Evolutionary conservation across 2,888 invertebrate species (phyloP).

Genomic region (Drosophila subsilvestris): DNA sequence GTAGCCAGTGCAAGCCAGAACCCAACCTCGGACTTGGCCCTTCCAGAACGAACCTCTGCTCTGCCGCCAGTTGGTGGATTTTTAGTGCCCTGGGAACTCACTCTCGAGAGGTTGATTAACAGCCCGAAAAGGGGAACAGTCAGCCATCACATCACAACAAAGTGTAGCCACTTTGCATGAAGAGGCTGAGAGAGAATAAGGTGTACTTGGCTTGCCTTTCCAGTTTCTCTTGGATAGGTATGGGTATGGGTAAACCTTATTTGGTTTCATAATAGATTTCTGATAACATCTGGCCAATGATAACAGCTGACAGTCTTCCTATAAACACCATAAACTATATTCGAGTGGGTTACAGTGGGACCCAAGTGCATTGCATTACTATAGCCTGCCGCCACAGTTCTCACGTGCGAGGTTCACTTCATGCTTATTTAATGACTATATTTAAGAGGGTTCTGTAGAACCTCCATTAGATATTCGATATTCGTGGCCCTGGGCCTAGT

Average conservation of each 20-base stretch:
- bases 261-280: conserved; percentile 31
- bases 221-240: neutral
- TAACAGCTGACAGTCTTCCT: conserved; percentile 37
- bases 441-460: conserved; percentile 22
- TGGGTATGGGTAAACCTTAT: neutral
- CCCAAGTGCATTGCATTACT: conserved; percentile 2
- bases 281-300: conserved; percentile 33
- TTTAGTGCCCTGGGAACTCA: conserved; percentile 19
- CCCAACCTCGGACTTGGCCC: conserved; percentile 2
- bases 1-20: conserved; percentile 17
- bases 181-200: neutral
- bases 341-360: neutral
- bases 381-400: neutral
- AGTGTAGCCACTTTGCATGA: neutral
- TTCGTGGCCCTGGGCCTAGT: conserved; percentile 29
- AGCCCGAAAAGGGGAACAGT: conserved; percentile 5
- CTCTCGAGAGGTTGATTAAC: conserved; percentile 10
- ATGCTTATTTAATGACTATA: neutral
- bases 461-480: conserved; percentile 34
- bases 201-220: neutral
- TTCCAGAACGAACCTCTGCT: conserved; percentile 9
- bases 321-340: neutral
- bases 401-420: neutral
- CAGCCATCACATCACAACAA: neutral
- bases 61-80: conserved; percentile 3